Base-by-base conservation (phyloP, 2,113 vertebrate genomes). In the Vulpes lagopus region DNA sequence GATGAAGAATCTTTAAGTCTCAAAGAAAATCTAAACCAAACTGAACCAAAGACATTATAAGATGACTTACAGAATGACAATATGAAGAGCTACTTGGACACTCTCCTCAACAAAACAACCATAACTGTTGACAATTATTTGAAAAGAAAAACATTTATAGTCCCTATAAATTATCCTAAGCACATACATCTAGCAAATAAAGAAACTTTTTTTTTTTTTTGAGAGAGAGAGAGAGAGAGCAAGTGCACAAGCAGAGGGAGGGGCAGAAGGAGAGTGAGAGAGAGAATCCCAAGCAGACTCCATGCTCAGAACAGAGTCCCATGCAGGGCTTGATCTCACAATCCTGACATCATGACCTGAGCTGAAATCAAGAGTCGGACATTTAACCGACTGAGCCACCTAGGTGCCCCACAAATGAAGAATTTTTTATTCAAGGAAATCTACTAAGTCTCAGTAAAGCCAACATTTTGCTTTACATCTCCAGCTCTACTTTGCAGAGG, bases 21-120 rank as follows among this genome's bases (percentile, higher is more conserved):
- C 38, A 78, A 49, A 82, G 60, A 78, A 83, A 43, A 89, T 2
- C 64, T n/a, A 71, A 96, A 32, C 6, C 22, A 93, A 82, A 76
- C 30, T 51, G 69, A 93, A 73, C 35, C 20, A 84, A 93, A 96
- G 35, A n/a, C 17, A 10, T 93, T 96, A 51, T 60, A 69, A 10
- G 25, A 78, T 10, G 27, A 38, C 32, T 60, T 71, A 15, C 43
- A 67, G 59, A 78, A 35, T 3, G 53, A 76, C 20, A 51, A 19
- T n/a, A 55, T 15, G 19, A 90, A 64, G 23, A 93, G 0, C 8
- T 55, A 14, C 10, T 20, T 51, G 19, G 30, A 60, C 9, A 8
- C 11, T 30, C 1, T 2, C 25, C 20, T 9, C 32, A 15, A 4
- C 5, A 67, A 89, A 89, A 84, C 15, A 83, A 38, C 5, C 87